phyloP scores from a whole-genome alignment of 2,113 vertebrate species.

The Azemiops feae region DNA sequence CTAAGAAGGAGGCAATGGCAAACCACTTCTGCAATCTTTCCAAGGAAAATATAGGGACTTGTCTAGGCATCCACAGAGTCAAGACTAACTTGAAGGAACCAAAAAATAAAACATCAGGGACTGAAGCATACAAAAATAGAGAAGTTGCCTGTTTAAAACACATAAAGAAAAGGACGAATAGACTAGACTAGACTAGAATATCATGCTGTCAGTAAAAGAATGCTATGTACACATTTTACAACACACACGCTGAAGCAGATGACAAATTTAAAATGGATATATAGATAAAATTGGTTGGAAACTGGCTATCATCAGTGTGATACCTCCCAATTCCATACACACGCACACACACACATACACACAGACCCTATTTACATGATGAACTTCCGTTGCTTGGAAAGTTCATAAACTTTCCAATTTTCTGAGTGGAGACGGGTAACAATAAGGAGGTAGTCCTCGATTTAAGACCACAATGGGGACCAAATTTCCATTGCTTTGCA shows the following conservation, averaged over 20 bases:
- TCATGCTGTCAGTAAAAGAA: not conserved
- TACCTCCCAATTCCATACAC: not conserved
- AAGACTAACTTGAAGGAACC: not conserved
- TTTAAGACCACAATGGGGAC: not conserved
- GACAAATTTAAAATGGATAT: not conserved
- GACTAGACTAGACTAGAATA: too few species aligned
- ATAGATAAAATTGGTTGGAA: not conserved
- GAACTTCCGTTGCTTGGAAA: not conserved
- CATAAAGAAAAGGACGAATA: not conserved
- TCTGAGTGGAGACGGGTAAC: not conserved
- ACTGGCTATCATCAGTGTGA: not conserved
- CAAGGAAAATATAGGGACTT: not conserved
- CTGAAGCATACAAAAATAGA: not conserved
- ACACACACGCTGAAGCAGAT: not conserved
- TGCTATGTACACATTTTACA: not conserved
- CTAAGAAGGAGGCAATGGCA: not conserved
- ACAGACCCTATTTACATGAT: too few species aligned
- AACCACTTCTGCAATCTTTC: not conserved
- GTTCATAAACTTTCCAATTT: not conserved
- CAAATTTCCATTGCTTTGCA: not conserved
- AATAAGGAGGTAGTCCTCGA: not conserved
- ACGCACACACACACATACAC: too few species aligned
- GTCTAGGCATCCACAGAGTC: not conserved
- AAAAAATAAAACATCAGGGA: not conserved
- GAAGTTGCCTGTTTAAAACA: not conserved